Base-by-base conservation (phyloP, 64 coral and sea anemone species). In the Actinia equina region DNA sequence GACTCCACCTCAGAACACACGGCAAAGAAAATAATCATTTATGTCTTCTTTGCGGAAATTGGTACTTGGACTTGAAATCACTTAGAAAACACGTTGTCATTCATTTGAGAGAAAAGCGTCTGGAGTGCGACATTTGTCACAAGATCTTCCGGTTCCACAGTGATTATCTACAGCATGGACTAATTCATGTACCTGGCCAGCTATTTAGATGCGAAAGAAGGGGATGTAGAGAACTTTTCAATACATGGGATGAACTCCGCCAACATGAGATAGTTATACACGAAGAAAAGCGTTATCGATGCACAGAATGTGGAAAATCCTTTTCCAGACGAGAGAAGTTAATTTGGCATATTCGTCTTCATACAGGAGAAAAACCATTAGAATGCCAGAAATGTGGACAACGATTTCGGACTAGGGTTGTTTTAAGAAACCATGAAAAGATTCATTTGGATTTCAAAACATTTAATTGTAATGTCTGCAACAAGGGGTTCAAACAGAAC, bases 1-100 rank as follows among this genome's bases (percentile, higher is more conserved):
- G 78, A 20, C 78, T 81, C 27, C 78, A 81, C 27, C 43, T 81
- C 45, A 81, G 17, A 52, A 49, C 78, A 52, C 78, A 81, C 78
- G 45, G 78, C 20, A 17, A 52, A 53, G 78, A 22, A 43, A 5
- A 81, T 13, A 18, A 49, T 7, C 45, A 20, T 52, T 20, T 16
- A 2, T 81, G 78, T 12, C 43, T 49, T 0, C 78, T 81, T 14
- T 81, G 78, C 43, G 49, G 49, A 7, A 81, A 81, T 2, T 81
- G 78, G 78, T 81, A 81, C 45, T 44, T 81, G 14, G 49, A 52
- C 27, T 26, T 81, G 15, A 44, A 16, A 1, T 81, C 78, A 17
- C 78, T 81, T n/a, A 49, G 78, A 19, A 52, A 81, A 49, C 78
- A 81, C 22, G 49, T 81, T 7, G 49, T 81, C 45, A 81, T 52